Conservation (phyloP, 92 coral and sea anemone genomes). For the Paramuricea clavata region DNA sequence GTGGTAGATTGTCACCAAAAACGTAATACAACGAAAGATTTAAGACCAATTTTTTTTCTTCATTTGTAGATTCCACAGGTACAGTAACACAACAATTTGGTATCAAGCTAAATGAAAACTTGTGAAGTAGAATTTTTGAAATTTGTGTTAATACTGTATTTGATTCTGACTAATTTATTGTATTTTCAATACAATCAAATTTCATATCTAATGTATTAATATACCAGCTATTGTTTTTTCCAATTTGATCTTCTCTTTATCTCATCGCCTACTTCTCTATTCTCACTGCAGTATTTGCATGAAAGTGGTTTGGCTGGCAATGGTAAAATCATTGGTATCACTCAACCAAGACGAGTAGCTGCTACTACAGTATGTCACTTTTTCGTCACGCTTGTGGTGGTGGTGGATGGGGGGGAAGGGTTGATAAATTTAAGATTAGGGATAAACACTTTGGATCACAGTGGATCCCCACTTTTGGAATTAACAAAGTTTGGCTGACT, state of each 20-base stretch:
- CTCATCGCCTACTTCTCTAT: not conserved
- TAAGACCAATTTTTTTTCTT: constrained; percentile 4
- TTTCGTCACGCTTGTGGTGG: too few species aligned
- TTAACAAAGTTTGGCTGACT: too few species aligned
- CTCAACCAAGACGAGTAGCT: constrained; percentile 98
- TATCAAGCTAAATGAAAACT: not conserved
- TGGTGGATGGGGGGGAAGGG: too few species aligned
- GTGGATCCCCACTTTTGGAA: too few species aligned
- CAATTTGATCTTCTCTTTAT: too few species aligned
- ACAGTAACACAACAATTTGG: not conserved
- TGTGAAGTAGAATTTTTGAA: not conserved
- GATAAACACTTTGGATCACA: too few species aligned
- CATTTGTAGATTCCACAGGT: constrained; percentile 85
- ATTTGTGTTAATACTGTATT: not conserved
- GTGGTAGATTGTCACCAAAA: too few species aligned
- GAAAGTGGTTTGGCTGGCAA: constrained; percentile 95
- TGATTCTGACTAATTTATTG: not conserved
- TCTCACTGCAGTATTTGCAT: constrained; percentile 74
- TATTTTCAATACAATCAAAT: too few species aligned
- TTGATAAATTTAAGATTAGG: too few species aligned
- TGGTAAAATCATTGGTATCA: constrained; percentile 83
- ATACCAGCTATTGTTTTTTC: too few species aligned
- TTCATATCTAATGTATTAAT: too few species aligned
- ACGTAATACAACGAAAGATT: too few species aligned
- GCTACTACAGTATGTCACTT: constrained; percentile 80